phyloP scores from a whole-genome alignment of 2,888 invertebrate species.

The Reticulitermes lucifugus region DNA sequence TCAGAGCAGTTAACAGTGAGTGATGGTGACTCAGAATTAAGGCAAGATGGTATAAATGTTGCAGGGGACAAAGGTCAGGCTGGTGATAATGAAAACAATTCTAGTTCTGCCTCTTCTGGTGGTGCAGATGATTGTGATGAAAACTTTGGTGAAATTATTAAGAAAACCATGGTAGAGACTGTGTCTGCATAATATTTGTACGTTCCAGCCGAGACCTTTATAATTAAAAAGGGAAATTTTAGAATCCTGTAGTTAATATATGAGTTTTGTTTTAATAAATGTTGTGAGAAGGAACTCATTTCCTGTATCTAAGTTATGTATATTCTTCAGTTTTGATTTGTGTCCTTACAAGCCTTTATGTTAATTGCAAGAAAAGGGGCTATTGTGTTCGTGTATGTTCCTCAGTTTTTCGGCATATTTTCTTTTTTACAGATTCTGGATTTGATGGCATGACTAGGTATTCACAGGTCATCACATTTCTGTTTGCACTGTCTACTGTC shows the following conservation, averaged over 20 bases:
- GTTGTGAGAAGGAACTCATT: constrained; percentile 46
- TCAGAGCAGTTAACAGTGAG: constrained; percentile 20
- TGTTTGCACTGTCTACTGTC: too few species aligned
- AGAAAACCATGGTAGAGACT: constrained; percentile 92
- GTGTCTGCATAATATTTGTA: constrained; percentile 76
- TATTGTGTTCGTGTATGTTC: too few species aligned
- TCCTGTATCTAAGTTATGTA: background rate
- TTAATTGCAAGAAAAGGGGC: too few species aligned
- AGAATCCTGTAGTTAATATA: constrained; percentile 48
- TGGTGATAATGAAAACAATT: constrained; percentile 31
- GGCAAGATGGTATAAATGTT: constrained; percentile 1
- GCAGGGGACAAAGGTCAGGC: constrained; percentile 23
- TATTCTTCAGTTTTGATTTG: too few species aligned
- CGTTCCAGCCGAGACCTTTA: constrained; percentile 37
- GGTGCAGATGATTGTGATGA: constrained; percentile 69
- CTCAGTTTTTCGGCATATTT: too few species aligned
- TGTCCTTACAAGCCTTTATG: too few species aligned
- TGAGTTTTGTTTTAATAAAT: constrained; percentile 52
- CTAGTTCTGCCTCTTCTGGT: constrained; percentile 32
- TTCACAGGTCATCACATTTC: too few species aligned
- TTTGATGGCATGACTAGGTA: too few species aligned
- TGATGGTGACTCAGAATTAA: constrained; percentile 12
- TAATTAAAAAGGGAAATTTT: constrained; percentile 20
- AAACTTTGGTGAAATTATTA: constrained; percentile 92
- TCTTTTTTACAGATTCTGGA: too few species aligned